Base-by-base conservation (phyloP, 2,888 invertebrate genomes). In the Lepidonotus clava region DNA sequence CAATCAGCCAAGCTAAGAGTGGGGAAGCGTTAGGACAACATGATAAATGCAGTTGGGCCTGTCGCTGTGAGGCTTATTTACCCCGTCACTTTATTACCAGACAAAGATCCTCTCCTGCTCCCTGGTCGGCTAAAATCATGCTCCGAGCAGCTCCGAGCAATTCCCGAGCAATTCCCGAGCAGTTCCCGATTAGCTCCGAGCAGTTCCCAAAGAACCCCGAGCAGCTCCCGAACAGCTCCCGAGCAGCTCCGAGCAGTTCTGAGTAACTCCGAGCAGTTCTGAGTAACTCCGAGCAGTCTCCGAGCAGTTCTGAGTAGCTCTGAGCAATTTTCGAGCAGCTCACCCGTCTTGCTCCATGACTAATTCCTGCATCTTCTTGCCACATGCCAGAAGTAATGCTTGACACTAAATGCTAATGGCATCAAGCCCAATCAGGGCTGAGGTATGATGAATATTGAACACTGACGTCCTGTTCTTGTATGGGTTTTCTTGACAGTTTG, bases 321-420 rank as follows among this genome's bases (percentile, higher is more conserved):
- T 2, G 61, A 28, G 28, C 61, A n/a, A 11, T 24, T 6, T 24
- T 14, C 1, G n/a, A n/a, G n/a, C n/a, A n/a, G n/a, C n/a, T n/a
- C n/a, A n/a, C n/a, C n/a, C n/a, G n/a, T n/a, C n/a, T n/a, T n/a
- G n/a, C 61, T 61, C 61, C n/a, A n/a, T 61, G 28, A 61, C 61
- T 61, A 61, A 61, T 61, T 56, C 61, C 61, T 24, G 28, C 61
- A 61, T 61, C 28, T 61, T 61, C 61, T 61, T 61, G 61, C 28
- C 61, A 28, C 61, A 61, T 61, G 61, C 5, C 61, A 61, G 61
- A 61, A 61, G 61, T 61, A 61, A 61, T 61, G 61, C 28, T 32
- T 28, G 28, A n/a, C 61, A 24, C 28, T 61, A 61, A 61, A 61
- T 61, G 61, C 61, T 61, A 61, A 61, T 24, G 61, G 28, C 61